Conservation (phyloP, 1,140 invertebrate species). For the Trichonephila inaurata region DNA sequence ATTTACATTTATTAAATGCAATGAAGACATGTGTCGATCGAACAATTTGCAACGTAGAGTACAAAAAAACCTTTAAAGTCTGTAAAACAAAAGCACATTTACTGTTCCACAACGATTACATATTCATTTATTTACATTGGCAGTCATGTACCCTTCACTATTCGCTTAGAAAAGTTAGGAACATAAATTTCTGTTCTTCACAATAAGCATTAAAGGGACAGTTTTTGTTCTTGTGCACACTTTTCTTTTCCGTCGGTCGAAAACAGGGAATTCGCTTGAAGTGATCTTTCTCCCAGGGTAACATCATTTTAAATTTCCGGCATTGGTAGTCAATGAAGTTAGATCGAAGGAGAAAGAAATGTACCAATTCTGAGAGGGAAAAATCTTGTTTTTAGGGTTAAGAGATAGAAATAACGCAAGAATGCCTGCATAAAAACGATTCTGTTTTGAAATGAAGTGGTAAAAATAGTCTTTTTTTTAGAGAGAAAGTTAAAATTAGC, state of each 20-base stretch:
- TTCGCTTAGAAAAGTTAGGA: background rate
- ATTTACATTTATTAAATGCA: background rate
- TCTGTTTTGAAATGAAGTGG: too few relatives aligned
- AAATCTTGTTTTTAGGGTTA: too few relatives aligned
- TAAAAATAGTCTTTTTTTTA: too few relatives aligned
- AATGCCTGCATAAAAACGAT: too few relatives aligned
- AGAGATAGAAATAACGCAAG: too few relatives aligned
- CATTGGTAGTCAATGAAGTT: background rate
- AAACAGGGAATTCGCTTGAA: background rate
- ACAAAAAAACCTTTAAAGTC: background rate
- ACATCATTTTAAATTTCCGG: background rate
- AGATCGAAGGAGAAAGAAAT: too few relatives aligned
- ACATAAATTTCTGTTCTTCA: background rate
- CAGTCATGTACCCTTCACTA: background rate
- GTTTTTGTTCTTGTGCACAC: background rate
- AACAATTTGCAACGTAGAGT: background rate
- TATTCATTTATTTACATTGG: conserved; percentile 46
- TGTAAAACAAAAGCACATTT: background rate
- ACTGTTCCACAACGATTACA: background rate
- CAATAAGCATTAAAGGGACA: background rate
- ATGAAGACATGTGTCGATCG: background rate
- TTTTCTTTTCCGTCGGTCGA: background rate
- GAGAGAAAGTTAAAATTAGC: too few relatives aligned
- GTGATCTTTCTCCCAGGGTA: background rate
- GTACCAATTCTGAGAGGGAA: too few relatives aligned